Evolutionary conservation across 2,888 invertebrate species (phyloP).

Genomic region (Balanococcus diminutus): DNA sequence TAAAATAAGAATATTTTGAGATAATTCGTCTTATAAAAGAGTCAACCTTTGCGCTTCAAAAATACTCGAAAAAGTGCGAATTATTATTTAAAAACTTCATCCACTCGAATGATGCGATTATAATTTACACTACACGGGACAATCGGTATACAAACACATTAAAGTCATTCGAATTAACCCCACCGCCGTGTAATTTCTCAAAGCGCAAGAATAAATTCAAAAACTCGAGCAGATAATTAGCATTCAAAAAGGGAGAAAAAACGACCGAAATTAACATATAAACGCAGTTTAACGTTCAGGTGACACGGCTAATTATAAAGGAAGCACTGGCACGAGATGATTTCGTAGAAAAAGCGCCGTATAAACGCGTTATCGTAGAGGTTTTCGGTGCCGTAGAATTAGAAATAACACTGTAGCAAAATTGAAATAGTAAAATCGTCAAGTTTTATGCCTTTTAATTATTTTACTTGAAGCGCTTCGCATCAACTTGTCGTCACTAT

Average conservation of each 20-base stretch:
- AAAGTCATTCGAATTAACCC: no score
- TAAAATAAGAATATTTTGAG: no score
- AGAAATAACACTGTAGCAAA: not conserved
- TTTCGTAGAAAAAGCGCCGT: not conserved
- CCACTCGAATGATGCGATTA: no score
- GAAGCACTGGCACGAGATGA: not conserved
- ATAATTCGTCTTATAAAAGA: no score
- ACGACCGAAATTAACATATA: not conserved
- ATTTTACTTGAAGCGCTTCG: not conserved
- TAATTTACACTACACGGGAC: no score
- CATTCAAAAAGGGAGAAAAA: not conserved
- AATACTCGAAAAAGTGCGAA: no score
- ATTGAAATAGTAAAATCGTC: not conserved
- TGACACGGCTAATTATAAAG: constrained; percentile 8
- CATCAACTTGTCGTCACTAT: not conserved
- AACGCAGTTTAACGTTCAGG: not conserved
- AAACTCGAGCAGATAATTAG: not conserved
- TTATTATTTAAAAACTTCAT: no score
- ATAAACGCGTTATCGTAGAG: not conserved
- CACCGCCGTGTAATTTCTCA: no score
- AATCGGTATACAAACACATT: no score
- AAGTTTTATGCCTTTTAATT: constrained; percentile 8
- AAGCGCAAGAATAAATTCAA: no score
- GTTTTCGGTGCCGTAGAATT: not conserved
- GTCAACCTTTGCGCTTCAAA: no score